A percentile compares a stretch with the other conserved stretches of the same genome.
These are phyloP conservation scores for Brachyistius frenatus DNA, from an alignment of 2,113 vertebrate species.

Conservation along the genomic window DNA sequence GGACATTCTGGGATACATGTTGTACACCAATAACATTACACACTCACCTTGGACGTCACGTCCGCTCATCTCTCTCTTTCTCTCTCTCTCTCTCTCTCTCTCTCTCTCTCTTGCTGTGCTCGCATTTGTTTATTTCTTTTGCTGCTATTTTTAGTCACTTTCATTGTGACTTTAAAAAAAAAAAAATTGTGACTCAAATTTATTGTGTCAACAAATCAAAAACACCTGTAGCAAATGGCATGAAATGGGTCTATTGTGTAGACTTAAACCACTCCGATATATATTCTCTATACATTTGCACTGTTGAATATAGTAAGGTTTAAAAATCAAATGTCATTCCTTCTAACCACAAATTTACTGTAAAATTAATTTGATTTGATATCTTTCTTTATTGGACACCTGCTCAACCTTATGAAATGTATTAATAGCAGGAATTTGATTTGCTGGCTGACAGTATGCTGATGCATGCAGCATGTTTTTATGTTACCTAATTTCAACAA, in stretches of 20 bases:
- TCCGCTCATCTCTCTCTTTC: not conserved
- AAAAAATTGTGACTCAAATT: not conserved
- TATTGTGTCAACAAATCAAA: not conserved
- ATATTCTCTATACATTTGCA: too few relatives aligned
- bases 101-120: not conserved
- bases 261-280: too few relatives aligned
- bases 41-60: constrained; percentile 13
- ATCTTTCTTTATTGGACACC: too few relatives aligned
- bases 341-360: too few relatives aligned
- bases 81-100: not conserved
- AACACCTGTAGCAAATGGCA: not conserved
- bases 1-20: constrained; percentile 40
- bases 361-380: too few relatives aligned
- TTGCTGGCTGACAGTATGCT: too few relatives aligned
- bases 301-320: too few relatives aligned
- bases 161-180: not conserved
- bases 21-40: constrained; percentile 7
- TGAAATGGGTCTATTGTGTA: not conserved
- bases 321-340: too few relatives aligned
- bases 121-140: constrained; percentile 11
- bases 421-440: too few relatives aligned
- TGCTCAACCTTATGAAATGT: too few relatives aligned
- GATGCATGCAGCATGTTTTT: too few relatives aligned
- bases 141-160: not conserved
- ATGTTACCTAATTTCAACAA: too few relatives aligned